Conservation (phyloP, 2,113 vertebrate species). For the Callospermophilus lateralis region DNA sequence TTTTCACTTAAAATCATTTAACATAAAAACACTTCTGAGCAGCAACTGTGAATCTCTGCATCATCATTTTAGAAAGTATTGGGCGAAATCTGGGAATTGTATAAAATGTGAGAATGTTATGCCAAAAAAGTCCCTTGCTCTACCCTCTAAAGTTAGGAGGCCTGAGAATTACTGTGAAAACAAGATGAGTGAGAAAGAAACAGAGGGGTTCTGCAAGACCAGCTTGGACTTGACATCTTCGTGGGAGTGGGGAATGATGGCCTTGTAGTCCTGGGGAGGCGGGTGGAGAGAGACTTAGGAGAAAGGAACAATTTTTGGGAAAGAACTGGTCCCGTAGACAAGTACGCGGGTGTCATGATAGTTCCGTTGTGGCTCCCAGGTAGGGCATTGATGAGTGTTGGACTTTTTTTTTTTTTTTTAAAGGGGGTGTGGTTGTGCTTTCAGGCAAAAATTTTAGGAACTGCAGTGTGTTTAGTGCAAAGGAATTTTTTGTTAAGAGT, state of each 20-base stretch:
- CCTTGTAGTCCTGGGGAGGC: neutral
- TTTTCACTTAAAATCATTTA: neutral
- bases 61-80: neutral
- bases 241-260: fast-evolving
- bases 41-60: neutral
- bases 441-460: neutral
- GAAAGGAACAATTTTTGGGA: neutral
- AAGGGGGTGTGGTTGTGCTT: neutral
- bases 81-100: neutral
- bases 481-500: neutral
- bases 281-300: too few species aligned
- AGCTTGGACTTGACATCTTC: neutral
- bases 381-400: neutral
- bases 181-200: neutral
- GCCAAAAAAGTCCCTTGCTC: neutral
- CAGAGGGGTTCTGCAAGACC: neutral
- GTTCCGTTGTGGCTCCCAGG: neutral
- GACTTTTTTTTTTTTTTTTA: neutral
- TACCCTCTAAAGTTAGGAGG: neutral
- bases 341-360: neutral
- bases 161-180: neutral
- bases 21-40: neutral
- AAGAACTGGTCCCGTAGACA: neutral
- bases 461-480: neutral
- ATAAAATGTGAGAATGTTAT: neutral